A percentile compares a stretch with the other conserved stretches of the same genome.
phyloP scores from a whole-genome alignment of 2,888 invertebrate genomes.

The Seira sanloemensis region DNA sequence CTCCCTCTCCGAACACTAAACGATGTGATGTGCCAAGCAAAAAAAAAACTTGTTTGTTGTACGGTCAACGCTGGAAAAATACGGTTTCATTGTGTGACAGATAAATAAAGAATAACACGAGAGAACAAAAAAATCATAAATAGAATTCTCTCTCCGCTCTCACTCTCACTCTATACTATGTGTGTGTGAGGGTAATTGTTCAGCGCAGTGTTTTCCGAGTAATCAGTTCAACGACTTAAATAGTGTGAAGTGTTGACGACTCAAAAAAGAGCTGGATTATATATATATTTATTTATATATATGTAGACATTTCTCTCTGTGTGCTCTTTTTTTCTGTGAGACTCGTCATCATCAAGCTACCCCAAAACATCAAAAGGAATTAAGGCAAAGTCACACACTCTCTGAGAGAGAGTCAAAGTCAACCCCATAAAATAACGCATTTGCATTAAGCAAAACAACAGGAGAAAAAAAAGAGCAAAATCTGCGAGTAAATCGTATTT shows the following conservation, averaged over 20 bases:
- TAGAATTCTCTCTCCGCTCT: too few species aligned
- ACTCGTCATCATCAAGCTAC: too few species aligned
- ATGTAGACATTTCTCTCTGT: too few species aligned
- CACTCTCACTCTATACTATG: conserved; percentile 5
- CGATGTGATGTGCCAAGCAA: not conserved
- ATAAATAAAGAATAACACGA: conserved; percentile 31
- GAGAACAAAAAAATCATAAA: conserved; percentile 25
- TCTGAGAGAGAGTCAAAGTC: too few species aligned
- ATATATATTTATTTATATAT: too few species aligned
- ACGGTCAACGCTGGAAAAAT: not conserved
- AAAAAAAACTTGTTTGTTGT: not conserved
- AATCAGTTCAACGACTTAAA: conserved; percentile 61
- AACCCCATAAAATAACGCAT: not conserved
- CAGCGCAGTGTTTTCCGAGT: conserved; percentile 29
- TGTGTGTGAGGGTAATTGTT: conserved; percentile 30
- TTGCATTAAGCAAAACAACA: too few species aligned
- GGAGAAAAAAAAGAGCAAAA: not conserved
- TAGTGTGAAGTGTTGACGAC: conserved; percentile 9
- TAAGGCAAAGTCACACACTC: too few species aligned
- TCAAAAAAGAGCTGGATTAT: not conserved
- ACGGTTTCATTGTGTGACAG: conserved; percentile 1
- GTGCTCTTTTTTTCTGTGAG: not conserved
- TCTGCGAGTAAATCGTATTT: conserved; percentile 3
- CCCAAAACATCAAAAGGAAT: too few species aligned
- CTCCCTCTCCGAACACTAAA: conserved; percentile 13